Evolutionary conservation across 2,888 invertebrate species (phyloP), one percentile per base, ranked within the genome.

Genomic region (Leptopilina syphax): DNA sequence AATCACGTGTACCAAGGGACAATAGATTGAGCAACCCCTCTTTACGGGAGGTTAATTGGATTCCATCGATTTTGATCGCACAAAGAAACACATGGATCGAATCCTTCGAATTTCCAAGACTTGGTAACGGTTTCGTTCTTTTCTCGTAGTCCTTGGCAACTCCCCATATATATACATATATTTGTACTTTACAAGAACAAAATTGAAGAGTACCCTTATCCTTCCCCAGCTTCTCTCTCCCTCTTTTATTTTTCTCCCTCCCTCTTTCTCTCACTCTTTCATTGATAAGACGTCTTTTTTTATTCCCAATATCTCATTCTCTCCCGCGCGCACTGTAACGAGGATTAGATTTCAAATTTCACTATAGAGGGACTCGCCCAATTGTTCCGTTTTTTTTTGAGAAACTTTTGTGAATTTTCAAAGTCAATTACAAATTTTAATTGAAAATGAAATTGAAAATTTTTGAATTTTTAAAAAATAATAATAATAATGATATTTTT

Each of bases 141-240:
- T 80, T 63, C 76, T 78, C 84, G 90, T 90, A 89, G 90, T 86
- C 90, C 90, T 87, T 86, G 88, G 89, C 89, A 90, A 90, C 90
- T 88, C 90, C 90, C 90, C 85, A 10, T 10, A 50, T 7, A 6
- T 50, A 50, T 50, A 10, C 10, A 50, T 50, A 50, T 50, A 50
- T 44, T 8, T 44, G 8, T 44, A 44, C 8, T 44, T 4, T 44
- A 44, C 8, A 44, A 44, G 7, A 44, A 81, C 79, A 76, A 80
- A 78, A 65, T 79, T 68, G 70, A 77, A 63, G 68, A 70, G 68
- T 78, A 54, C 57, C 78, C 66, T 66, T 54, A 77, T 65, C 65
- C 77, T 65, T 47, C 27, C 44, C 50, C 9, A 10, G 10, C 50
- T 10, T 50, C 3, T 50, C 2, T 50, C 10, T 50, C 50, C 34